Evolutionary conservation across 2,797 vertebrate genomes (phyloP).

Genomic region (Merluccius polli): DNA sequence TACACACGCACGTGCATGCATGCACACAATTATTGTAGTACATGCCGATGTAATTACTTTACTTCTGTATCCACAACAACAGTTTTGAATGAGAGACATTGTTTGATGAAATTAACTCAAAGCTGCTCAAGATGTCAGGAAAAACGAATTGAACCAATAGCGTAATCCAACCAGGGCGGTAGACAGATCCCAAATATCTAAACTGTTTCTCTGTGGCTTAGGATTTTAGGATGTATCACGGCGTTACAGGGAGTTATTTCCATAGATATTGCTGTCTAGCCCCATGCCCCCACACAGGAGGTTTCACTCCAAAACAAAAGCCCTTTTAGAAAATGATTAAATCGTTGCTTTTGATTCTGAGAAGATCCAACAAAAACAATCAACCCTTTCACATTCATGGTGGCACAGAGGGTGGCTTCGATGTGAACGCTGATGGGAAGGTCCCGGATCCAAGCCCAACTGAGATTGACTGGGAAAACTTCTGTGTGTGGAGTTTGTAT

Average conservation of each 20-base stretch:
- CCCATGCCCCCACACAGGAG: not conserved
- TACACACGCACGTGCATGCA: slow-evolving; percentile 6
- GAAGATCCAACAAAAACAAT: not conserved
- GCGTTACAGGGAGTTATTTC: not conserved
- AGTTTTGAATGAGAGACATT: slow-evolving; percentile 8
- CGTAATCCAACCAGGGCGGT: slow-evolving; percentile 5
- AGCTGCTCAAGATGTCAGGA: slow-evolving; percentile 9
- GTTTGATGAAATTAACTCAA: slow-evolving; percentile 10
- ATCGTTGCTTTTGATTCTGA: not conserved
- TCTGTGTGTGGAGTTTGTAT: not conserved
- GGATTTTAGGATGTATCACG: not conserved
- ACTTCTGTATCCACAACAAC: not conserved
- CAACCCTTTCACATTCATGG: not conserved
- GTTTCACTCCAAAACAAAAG: not conserved
- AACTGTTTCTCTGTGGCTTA: slow-evolving; percentile 17
- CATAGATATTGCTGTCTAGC: not conserved
- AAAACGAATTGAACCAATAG: slow-evolving; percentile 20
- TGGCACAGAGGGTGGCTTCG: not conserved
- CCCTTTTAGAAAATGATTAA: not conserved
- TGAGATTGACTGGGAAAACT: no score
- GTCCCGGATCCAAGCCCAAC: not conserved
- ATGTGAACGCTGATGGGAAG: not conserved
- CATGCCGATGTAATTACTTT: not conserved
- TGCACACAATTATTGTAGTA: not conserved
- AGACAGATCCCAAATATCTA: slow-evolving; percentile 10